These are phyloP conservation scores for Drosophila novamexicana DNA, from an alignment of 1,140 invertebrate species.

Conservation along the genomic window DNA sequence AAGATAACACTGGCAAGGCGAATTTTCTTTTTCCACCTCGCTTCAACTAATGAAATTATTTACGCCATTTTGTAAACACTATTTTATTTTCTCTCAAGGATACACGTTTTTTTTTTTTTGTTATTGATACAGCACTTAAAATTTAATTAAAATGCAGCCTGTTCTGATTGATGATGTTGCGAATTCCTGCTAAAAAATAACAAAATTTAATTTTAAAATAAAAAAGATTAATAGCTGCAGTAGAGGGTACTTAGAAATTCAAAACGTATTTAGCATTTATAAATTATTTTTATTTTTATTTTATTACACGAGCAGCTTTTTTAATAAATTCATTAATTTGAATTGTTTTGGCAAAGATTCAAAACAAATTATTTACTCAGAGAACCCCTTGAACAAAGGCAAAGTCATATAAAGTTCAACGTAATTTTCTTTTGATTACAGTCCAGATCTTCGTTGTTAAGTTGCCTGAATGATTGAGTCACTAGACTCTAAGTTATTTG, in stretches of 20 bases:
- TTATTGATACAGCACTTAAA: constrained; percentile 4
- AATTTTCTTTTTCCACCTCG: background rate
- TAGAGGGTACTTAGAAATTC: background rate
- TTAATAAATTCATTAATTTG: too few relatives aligned
- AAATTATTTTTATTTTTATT: too few relatives aligned
- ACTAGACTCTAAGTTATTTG: too few relatives aligned
- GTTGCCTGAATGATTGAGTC: too few relatives aligned
- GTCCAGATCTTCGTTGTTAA: too few relatives aligned
- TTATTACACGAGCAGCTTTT: too few relatives aligned
- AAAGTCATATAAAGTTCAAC: background rate
- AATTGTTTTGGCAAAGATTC: too few relatives aligned
- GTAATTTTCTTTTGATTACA: too few relatives aligned
- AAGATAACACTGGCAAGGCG: constrained; percentile 21
- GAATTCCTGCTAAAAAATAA: background rate
- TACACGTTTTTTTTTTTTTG: background rate
- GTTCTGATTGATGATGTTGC: background rate
- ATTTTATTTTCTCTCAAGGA: constrained; percentile 12
- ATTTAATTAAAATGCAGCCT: constrained; percentile 2
- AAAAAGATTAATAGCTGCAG: background rate
- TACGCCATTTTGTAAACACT: constrained; percentile 19
- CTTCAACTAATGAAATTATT: constrained; percentile 55
- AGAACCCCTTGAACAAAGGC: too few relatives aligned
- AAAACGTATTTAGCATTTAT: too few relatives aligned
- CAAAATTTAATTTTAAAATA: constrained; percentile 2
- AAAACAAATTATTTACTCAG: too few relatives aligned